Conservation (phyloP, 2,888 invertebrate species). For the Cecidostiba fungosa region DNA sequence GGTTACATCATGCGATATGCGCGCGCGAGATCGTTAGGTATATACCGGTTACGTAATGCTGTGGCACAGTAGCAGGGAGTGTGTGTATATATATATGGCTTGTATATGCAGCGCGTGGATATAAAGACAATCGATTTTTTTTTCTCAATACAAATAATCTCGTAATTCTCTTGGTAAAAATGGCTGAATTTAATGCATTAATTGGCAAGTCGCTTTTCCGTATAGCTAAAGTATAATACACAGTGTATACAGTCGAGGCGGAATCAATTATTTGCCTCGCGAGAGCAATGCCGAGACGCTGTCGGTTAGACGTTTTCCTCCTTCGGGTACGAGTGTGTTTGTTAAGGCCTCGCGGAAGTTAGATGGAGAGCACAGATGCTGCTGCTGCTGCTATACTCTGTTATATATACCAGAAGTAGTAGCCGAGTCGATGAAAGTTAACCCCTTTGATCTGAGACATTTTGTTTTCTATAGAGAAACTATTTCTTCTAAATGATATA, state of each 20-base stretch:
- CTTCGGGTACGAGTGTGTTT: background rate
- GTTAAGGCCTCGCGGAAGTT: background rate
- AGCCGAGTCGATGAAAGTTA: background rate
- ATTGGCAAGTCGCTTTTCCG: background rate
- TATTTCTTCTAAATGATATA: no score
- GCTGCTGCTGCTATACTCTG: background rate
- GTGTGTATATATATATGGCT: no score
- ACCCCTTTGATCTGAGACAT: background rate
- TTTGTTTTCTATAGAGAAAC: background rate
- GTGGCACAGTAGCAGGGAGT: background rate
- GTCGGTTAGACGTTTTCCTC: background rate
- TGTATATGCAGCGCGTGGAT: no score
- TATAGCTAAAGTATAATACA: background rate
- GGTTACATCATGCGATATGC: constrained; percentile 60
- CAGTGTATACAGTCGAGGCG: background rate
- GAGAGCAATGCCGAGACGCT: background rate
- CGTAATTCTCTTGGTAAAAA: background rate
- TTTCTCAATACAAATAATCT: background rate
- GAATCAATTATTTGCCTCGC: constrained; percentile 44
- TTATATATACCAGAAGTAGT: background rate
- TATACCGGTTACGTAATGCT: constrained; percentile 25
- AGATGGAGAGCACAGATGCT: background rate
- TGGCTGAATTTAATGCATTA: background rate
- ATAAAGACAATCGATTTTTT: background rate
- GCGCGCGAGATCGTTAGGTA: constrained; percentile 39